Evolutionary conservation across 2,113 vertebrate genomes (phyloP).

Genomic region (Corythoichthys haematopterus): DNA sequence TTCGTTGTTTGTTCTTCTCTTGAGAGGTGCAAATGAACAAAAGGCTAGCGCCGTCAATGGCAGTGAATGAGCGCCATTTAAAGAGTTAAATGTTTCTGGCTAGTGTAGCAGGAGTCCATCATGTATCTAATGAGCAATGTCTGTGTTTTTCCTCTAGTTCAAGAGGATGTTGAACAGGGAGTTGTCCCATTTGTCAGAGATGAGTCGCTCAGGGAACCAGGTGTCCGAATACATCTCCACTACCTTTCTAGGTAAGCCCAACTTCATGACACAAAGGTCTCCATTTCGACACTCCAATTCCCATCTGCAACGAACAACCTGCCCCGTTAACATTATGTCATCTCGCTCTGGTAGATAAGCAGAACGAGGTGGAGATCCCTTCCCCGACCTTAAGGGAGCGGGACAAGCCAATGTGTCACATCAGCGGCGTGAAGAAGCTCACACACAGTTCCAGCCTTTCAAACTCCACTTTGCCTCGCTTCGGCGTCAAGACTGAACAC

Average conservation of each 20-base stretch:
- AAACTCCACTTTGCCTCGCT: conserved; percentile 77
- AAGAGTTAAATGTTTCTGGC: background rate
- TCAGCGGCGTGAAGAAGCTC: conserved; percentile 85
- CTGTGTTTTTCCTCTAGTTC: conserved; percentile 63
- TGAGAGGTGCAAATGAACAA: too few species aligned
- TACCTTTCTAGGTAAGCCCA: conserved; percentile 84
- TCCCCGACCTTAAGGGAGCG: conserved; percentile 80
- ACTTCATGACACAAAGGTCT: background rate
- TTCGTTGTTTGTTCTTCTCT: too few species aligned
- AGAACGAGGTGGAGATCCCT: conserved; percentile 89
- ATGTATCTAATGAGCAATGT: background rate
- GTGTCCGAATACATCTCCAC: conserved; percentile 95
- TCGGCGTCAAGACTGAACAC: conserved; percentile 85
- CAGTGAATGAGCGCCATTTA: too few species aligned
- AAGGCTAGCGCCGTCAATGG: too few species aligned
- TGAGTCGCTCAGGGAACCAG: conserved; percentile 93
- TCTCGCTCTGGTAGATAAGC: conserved; percentile 75
- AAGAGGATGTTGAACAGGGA: conserved; percentile 94
- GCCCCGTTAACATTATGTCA: background rate
- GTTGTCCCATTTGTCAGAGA: conserved; percentile 90
- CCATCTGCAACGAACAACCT: conserved; percentile 5
- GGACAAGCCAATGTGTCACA: conserved; percentile 88
- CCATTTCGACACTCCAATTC: background rate
- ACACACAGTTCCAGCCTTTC: conserved; percentile 79
- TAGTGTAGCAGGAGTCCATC: background rate